phyloP scores from a whole-genome alignment of 2,797 vertebrate genomes.

The Epinephelus malabaricus region DNA sequence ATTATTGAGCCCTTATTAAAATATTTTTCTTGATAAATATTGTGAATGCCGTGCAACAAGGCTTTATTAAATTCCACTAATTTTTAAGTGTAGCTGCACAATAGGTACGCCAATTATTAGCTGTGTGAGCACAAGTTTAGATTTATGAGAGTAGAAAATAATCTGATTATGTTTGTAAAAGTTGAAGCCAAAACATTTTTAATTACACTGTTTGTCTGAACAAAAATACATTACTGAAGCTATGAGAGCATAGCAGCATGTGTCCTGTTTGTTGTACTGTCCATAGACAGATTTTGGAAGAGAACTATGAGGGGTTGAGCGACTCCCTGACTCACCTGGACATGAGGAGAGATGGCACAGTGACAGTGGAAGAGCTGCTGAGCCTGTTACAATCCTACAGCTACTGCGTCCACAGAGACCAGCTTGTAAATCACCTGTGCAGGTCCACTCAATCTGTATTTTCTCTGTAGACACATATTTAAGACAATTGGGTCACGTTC shows the following conservation, averaged over 20 bases:
- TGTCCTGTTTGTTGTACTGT: neutral
- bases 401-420: slow-evolving; percentile 9
- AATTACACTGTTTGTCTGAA: neutral
- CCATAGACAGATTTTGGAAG: slow-evolving; percentile 19
- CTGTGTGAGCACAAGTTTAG: neutral
- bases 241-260: neutral
- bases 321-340: slow-evolving; percentile 4
- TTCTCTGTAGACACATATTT: neutral
- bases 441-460: slow-evolving; percentile 8
- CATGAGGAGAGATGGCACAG: slow-evolving; percentile 6
- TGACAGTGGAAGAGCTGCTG: slow-evolving; percentile 50
- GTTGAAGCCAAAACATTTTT: neutral
- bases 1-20: slow-evolving; percentile 22
- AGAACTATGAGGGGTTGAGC: slow-evolving; percentile 12
- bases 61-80: neutral
- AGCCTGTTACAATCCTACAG: slow-evolving; percentile 26
- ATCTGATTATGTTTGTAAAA: neutral
- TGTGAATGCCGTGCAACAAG: neutral
- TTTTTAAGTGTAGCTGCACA: neutral
- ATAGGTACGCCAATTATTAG: neutral
- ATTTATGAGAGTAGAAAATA: slow-evolving; percentile 8
- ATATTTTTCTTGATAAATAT: slow-evolving; percentile 16
- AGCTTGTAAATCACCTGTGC: slow-evolving; percentile 31
- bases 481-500: no score
- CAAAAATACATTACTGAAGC: neutral